Percentiles rank a stretch among this genome's conserved stretches.
Conservation (phyloP, 2,888 invertebrate genomes). For the Andrena chrysosceles region DNA sequence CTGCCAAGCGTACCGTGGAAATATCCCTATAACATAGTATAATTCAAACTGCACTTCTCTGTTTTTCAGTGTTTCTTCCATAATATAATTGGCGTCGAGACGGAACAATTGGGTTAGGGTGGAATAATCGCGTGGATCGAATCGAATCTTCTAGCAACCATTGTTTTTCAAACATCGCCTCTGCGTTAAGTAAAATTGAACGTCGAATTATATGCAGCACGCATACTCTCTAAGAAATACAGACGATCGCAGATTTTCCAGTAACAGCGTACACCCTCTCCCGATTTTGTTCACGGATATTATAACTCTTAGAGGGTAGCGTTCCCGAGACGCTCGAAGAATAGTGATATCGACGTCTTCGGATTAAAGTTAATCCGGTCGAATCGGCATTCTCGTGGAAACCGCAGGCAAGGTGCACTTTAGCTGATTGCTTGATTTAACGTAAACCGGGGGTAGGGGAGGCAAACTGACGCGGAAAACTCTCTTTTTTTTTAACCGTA, state of each 20-base stretch:
- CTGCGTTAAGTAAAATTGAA: too few relatives aligned
- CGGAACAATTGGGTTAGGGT: too few relatives aligned
- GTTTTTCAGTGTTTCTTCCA: too few relatives aligned
- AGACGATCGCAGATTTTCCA: too few relatives aligned
- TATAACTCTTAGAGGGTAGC: conserved; percentile 37
- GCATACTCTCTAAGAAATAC: too few relatives aligned
- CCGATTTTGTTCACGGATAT: conserved; percentile 12
- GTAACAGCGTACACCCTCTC: too few relatives aligned
- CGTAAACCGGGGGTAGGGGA: conserved; percentile 48
- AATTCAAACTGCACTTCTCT: not conserved
- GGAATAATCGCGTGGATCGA: too few relatives aligned
- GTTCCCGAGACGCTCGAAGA: conserved; percentile 41
- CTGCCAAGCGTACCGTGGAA: conserved; percentile 6
- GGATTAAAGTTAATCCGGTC: conserved; percentile 64
- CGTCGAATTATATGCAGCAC: too few relatives aligned
- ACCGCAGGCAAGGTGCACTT: conserved; percentile 65
- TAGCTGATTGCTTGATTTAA: conserved; percentile 74
- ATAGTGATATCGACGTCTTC: conserved; percentile 58
- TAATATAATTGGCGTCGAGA: too few relatives aligned
- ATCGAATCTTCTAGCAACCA: too few relatives aligned
- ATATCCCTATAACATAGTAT: not conserved
- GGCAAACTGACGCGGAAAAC: not conserved
- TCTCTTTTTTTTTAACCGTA: not conserved
- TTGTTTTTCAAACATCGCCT: too few relatives aligned
- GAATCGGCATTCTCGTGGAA: conserved; percentile 62